Evolutionary conservation across 92 coral and sea anemone species (phyloP).

Genomic region (Phenganax subtilis): DNA sequence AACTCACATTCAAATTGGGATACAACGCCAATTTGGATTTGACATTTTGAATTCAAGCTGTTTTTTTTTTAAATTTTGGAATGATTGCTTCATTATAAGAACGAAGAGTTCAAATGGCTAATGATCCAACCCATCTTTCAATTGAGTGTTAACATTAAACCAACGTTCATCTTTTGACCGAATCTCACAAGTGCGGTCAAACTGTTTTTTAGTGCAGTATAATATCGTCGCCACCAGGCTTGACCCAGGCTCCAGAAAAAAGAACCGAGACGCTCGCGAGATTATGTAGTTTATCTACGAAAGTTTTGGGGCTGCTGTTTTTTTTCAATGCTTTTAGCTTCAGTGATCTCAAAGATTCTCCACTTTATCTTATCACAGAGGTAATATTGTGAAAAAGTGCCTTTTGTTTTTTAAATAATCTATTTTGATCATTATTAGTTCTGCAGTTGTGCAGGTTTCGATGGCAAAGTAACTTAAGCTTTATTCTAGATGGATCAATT

Average conservation of each 20-base stretch:
- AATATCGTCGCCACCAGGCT: slow-evolving; percentile 50
- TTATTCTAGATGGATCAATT: too few species aligned
- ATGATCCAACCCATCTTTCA: too few species aligned
- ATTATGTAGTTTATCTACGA: slow-evolving; percentile 57
- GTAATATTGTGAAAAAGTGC: slow-evolving; percentile 38
- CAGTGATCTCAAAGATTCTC: slow-evolving; percentile 44
- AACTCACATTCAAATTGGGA: too few species aligned
- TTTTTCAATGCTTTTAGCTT: slow-evolving; percentile 51
- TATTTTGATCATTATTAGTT: background rate
- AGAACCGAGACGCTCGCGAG: slow-evolving; percentile 54
- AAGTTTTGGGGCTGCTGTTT: slow-evolving; percentile 52
- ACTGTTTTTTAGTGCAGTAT: background rate
- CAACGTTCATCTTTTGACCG: too few species aligned
- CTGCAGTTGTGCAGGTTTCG: background rate
- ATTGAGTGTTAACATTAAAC: too few species aligned
- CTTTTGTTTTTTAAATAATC: background rate
- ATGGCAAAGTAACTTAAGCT: too few species aligned
- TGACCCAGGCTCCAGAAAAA: slow-evolving; percentile 43
- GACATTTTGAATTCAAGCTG: too few species aligned
- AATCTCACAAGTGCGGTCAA: background rate
- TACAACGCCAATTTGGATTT: too few species aligned
- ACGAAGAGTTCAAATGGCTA: too few species aligned
- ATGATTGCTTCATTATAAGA: too few species aligned
- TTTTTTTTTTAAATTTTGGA: too few species aligned
- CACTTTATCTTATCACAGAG: slow-evolving; percentile 56